Evolutionary conservation across 2,888 invertebrate genomes (phyloP).

Genomic region (Odontothrips loti): DNA sequence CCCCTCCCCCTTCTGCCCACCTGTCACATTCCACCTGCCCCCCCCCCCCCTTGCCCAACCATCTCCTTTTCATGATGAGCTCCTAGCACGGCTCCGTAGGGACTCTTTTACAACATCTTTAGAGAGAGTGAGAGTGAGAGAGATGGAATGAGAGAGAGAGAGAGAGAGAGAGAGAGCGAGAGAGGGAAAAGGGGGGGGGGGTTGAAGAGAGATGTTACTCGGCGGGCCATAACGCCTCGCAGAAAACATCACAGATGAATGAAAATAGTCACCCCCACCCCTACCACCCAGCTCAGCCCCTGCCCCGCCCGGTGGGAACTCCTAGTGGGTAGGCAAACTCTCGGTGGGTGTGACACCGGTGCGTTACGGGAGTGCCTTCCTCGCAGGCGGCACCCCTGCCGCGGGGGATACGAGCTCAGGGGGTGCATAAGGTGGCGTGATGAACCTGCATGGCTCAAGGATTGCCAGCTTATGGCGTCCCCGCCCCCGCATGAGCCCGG

Average conservation of each 20-base stretch:
- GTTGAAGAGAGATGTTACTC: background rate
- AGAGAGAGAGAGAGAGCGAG: background rate
- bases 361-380: no score
- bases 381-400: no score
- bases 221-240: background rate
- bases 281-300: background rate
- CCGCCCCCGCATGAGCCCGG: background rate
- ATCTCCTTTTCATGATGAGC: background rate
- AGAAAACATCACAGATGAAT: constrained; percentile 5
- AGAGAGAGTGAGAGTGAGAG: background rate
- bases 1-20: background rate
- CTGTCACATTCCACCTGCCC: background rate
- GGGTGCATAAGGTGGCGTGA: background rate
- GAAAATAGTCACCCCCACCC: background rate
- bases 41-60: background rate
- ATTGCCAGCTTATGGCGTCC: constrained; percentile 14
- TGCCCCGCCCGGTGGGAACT: background rate
- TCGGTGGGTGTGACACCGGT: background rate
- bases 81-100: constrained; percentile 11
- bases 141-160: background rate
- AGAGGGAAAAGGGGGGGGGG: background rate
- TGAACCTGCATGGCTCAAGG: constrained; percentile 17
- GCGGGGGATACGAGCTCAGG: no score
- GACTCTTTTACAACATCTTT: background rate
- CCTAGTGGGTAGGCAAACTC: background rate